Percentiles rank a stretch among this genome's conserved stretches.
These are phyloP conservation scores for Drosophila melanosoma DNA, from an alignment of 2,888 invertebrate species.

Conservation along the genomic window DNA sequence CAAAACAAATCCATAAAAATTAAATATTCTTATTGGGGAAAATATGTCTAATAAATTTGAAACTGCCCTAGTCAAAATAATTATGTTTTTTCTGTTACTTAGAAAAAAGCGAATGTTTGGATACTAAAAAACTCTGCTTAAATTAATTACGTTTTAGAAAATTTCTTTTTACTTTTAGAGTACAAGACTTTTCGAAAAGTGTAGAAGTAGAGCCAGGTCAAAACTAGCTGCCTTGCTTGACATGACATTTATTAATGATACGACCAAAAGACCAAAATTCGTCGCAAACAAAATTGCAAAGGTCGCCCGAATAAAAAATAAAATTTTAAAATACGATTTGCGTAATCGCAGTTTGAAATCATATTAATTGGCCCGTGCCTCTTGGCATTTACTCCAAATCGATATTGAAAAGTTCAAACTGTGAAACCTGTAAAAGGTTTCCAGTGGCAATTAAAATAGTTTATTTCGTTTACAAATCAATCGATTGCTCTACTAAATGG, in stretches of 20 bases:
- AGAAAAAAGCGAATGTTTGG: too few relatives aligned
- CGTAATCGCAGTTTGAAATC: conserved; percentile 64
- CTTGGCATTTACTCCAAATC: conserved; percentile 59
- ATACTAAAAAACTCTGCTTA: too few relatives aligned
- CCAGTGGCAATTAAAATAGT: conserved; percentile 42
- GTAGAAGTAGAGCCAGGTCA: conserved; percentile 5
- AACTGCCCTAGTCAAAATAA: not conserved
- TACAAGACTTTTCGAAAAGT: not conserved
- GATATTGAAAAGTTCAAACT: conserved; percentile 66
- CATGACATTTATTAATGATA: conserved; percentile 74
- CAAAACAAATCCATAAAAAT: not conserved
- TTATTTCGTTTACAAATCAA: conserved; percentile 42
- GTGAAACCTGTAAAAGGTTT: conserved; percentile 44
- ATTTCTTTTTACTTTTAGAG: not conserved
- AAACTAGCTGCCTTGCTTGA: conserved; percentile 16
- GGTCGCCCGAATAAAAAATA: conserved; percentile 19
- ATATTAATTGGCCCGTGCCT: conserved; percentile 68
- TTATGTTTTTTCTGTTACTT: not conserved
- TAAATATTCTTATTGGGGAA: not conserved
- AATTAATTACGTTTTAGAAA: not conserved
- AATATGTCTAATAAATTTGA: not conserved
- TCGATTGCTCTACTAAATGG: conserved; percentile 35
- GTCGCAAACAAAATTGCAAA: conserved; percentile 29
- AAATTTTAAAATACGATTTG: conserved; percentile 39
- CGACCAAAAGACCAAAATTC: conserved; percentile 34